These are phyloP conservation scores for Hypena proboscidalis DNA, from an alignment of 2,888 invertebrate genomes.

Conservation along the genomic window DNA sequence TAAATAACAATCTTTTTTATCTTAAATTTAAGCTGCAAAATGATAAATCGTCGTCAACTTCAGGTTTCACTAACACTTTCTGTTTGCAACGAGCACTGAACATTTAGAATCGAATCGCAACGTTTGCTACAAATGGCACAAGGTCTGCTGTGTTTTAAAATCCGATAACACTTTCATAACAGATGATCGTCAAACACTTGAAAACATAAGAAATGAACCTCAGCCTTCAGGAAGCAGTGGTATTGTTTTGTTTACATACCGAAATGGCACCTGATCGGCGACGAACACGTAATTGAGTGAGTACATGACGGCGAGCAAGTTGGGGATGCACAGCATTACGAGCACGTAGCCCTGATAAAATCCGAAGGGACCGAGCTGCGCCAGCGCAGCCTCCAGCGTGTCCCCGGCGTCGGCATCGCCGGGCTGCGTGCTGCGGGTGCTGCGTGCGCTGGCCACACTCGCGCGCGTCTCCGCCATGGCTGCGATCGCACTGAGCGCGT, in stretches of 20 bases:
- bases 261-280: conserved; percentile 82
- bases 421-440: background rate
- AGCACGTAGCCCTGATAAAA: conserved; percentile 72
- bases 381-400: conserved; percentile 65
- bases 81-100: too few relatives aligned
- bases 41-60: too few relatives aligned
- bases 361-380: conserved; percentile 73
- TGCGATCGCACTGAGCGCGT: conserved; percentile 20
- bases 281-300: conserved; percentile 85
- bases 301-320: conserved; percentile 81
- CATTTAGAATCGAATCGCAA: too few relatives aligned
- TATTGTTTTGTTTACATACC: conserved; percentile 63
- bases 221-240: background rate
- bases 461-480: conserved; percentile 15
- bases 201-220: too few relatives aligned
- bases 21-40: too few relatives aligned
- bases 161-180: too few relatives aligned
- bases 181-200: too few relatives aligned
- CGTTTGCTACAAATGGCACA: too few relatives aligned
- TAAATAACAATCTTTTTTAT: too few relatives aligned
- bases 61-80: too few relatives aligned
- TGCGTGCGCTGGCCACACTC: conserved; percentile 3
- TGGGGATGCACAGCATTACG: conserved; percentile 74
- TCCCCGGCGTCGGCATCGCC: conserved; percentile 32
- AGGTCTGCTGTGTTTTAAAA: too few relatives aligned